Percentiles rank a stretch among this genome's conserved stretches.
Evolutionary conservation across 1,140 invertebrate species (phyloP).

Genomic region (Chionoecetes opilio): DNA sequence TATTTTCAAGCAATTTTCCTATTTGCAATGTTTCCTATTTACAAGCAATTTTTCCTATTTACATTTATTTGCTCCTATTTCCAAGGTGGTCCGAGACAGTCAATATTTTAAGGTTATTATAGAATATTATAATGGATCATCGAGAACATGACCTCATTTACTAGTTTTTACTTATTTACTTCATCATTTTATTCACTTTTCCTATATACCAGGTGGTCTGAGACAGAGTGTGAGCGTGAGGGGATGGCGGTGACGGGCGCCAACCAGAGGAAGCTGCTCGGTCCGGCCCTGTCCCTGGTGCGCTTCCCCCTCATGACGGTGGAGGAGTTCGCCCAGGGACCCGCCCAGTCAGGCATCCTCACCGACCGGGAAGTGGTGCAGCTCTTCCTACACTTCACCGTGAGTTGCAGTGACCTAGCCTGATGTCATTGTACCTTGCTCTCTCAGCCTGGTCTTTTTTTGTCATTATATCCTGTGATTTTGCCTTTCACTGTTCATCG

Average conservation of each 20-base stretch:
- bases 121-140: too few relatives aligned
- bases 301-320: slow-evolving; percentile 94
- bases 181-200: not conserved
- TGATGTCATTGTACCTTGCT: not conserved
- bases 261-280: slow-evolving; percentile 89
- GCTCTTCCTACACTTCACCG: slow-evolving; percentile 92
- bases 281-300: slow-evolving; percentile 89
- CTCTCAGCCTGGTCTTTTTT: not conserved
- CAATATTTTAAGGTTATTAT: too few relatives aligned
- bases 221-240: slow-evolving; percentile 90
- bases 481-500: too few relatives aligned
- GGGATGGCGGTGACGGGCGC: slow-evolving; percentile 88
- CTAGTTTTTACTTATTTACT: too few relatives aligned
- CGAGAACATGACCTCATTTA: too few relatives aligned
- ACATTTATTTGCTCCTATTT: too few relatives aligned
- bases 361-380: slow-evolving; percentile 91
- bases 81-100: too few relatives aligned
- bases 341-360: slow-evolving; percentile 90
- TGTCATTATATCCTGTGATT: too few relatives aligned
- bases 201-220: slow-evolving; percentile 91
- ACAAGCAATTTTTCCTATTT: too few relatives aligned
- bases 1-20: too few relatives aligned
- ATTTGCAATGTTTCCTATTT: too few relatives aligned
- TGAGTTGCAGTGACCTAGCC: slow-evolving; percentile 82
- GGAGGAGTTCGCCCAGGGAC: slow-evolving; percentile 93